These are phyloP conservation scores for Polymixis flavicincta DNA, from an alignment of 2,888 invertebrate species.

Conservation along the genomic window DNA sequence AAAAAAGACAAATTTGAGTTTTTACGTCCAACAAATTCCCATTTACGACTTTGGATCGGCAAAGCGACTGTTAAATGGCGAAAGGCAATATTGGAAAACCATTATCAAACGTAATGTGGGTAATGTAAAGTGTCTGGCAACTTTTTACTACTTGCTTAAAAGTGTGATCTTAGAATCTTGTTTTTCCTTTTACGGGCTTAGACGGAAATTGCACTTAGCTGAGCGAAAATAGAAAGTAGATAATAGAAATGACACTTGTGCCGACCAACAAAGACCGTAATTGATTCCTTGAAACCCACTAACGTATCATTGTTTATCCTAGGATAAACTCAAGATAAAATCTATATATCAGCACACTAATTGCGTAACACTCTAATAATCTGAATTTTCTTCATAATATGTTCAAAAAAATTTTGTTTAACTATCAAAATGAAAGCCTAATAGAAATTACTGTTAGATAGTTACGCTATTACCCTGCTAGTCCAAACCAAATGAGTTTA, in stretches of 20 bases:
- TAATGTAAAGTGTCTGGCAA: slow-evolving; percentile 36
- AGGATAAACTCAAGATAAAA: too few species aligned
- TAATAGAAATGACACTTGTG: slow-evolving; percentile 2
- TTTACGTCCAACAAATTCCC: slow-evolving; percentile 33
- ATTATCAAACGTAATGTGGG: slow-evolving; percentile 35
- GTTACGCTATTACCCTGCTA: neutral
- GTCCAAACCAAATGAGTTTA: too few species aligned
- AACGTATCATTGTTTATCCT: neutral
- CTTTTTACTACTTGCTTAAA: slow-evolving; percentile 32
- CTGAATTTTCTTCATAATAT: too few species aligned
- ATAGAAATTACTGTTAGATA: neutral
- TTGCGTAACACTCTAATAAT: neutral
- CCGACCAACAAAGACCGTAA: neutral
- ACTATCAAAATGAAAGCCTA: too few species aligned
- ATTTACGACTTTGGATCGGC: slow-evolving; percentile 20
- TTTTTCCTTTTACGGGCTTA: slow-evolving; percentile 20
- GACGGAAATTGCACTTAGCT: slow-evolving; percentile 23
- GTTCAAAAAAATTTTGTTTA: too few species aligned
- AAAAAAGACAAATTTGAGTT: slow-evolving; percentile 21
- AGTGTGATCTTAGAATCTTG: slow-evolving; percentile 34
- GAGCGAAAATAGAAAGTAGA: slow-evolving; percentile 31
- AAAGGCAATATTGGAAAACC: slow-evolving; percentile 54
- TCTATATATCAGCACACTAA: neutral
- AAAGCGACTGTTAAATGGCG: slow-evolving; percentile 21
- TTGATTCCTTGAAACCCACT: slow-evolving; percentile 7